Percentiles rank a stretch among this genome's conserved stretches.
Conservation (phyloP, 2,797 vertebrate species). For the Taeniopygia guttata region DNA sequence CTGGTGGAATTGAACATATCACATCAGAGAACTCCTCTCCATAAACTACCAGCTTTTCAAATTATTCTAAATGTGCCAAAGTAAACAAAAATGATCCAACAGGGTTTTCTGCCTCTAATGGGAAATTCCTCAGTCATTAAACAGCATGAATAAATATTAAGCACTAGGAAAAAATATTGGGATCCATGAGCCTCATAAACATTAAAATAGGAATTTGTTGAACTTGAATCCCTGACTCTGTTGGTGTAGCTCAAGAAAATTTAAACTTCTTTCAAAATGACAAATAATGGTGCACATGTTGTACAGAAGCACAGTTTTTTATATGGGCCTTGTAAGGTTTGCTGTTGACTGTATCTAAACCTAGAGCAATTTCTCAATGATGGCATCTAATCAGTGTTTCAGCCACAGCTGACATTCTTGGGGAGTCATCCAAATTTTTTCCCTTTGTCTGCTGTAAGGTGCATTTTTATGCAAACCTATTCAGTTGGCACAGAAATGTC, state of each 20-base stretch:
- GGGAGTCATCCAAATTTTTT: neutral
- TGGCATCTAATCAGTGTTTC: neutral
- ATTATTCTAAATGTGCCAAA: neutral
- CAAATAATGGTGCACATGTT: neutral
- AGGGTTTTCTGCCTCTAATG: neutral
- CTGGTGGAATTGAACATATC: neutral
- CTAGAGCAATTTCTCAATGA: neutral
- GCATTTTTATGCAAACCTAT: neutral
- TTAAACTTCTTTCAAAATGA: neutral
- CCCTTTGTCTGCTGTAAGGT: neutral
- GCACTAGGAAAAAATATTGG: neutral
- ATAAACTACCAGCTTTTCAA: neutral
- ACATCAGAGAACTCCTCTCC: neutral
- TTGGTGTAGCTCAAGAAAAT: neutral
- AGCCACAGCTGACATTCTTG: neutral
- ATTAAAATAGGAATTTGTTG: neutral
- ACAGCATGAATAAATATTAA: neutral
- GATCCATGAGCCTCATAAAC: neutral
- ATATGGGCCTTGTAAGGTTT: neutral
- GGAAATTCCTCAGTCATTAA: neutral
- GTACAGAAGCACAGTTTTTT: neutral
- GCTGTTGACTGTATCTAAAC: neutral
- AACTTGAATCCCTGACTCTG: neutral
- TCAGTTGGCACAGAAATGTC: neutral
- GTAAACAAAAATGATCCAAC: neutral